phyloP scores from a whole-genome alignment of 2,888 invertebrate genomes.

The Arge pagana region DNA sequence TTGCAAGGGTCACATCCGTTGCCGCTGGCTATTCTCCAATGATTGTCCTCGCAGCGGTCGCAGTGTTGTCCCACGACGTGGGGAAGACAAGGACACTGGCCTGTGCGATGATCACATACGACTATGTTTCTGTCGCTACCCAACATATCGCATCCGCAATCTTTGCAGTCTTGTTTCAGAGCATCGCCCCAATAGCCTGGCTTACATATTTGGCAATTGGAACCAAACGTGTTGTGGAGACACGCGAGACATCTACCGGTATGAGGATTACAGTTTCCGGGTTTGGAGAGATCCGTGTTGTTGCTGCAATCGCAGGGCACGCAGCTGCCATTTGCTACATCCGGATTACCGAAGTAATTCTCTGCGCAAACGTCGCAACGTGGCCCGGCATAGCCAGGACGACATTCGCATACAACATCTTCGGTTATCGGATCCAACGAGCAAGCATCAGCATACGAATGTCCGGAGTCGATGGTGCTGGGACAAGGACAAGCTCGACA shows the following conservation, averaged over 20 bases:
- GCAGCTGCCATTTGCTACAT: constrained; percentile 81
- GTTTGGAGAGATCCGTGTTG: constrained; percentile 83
- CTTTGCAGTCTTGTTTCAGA: constrained; percentile 72
- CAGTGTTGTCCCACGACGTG: constrained; percentile 91
- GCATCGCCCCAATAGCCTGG: constrained; percentile 91
- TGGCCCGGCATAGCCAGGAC: constrained; percentile 82
- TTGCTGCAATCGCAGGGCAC: constrained; percentile 88
- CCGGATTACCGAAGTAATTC: constrained; percentile 93
- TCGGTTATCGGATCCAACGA: constrained; percentile 80
- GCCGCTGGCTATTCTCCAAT: constrained; percentile 96
- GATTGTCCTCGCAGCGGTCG: constrained; percentile 85
- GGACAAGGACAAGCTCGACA: constrained; percentile 96
- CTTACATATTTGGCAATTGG: constrained; percentile 88
- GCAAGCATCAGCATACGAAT: constrained; percentile 89
- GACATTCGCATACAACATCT: constrained; percentile 89
- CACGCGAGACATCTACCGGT: constrained; percentile 93
- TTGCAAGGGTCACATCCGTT: constrained; percentile 92
- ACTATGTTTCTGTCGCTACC: constrained; percentile 79
- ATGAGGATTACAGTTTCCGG: constrained; percentile 89
- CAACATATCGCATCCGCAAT: constrained; percentile 87
- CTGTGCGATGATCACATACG: constrained; percentile 80
- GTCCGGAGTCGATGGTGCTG: constrained; percentile 78
- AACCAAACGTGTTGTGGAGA: constrained; percentile 89
- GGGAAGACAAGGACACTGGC: constrained; percentile 94
- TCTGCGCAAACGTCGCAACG: constrained; percentile 93